Conservation (phyloP, 2,113 vertebrate genomes). For the Tretioscincus oriximinensis region DNA sequence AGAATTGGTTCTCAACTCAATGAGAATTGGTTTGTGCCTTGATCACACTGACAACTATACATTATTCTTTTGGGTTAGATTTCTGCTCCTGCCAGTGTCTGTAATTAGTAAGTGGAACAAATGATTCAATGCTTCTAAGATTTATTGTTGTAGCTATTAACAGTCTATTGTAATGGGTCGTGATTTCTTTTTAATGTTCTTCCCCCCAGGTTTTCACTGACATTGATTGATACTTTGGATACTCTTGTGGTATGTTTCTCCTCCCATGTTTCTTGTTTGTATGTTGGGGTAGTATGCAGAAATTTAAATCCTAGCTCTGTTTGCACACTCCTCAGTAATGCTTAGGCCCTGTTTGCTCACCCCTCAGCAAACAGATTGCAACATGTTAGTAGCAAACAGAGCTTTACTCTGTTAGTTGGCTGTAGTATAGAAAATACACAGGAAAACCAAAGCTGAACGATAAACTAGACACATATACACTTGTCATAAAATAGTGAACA, state of each 20-base stretch:
- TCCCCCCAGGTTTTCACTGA: constrained; percentile 88
- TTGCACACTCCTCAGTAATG: no score
- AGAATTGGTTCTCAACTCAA: neutral
- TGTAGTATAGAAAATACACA: neutral
- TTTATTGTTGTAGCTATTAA: neutral
- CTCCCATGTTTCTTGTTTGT: constrained; percentile 21
- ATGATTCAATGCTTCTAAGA: neutral
- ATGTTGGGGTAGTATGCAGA: neutral
- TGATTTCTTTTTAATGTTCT: constrained; percentile 29
- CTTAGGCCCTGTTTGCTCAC: no score
- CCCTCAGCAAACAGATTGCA: no score
- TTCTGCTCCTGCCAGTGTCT: neutral
- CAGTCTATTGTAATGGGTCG: neutral
- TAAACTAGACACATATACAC: no score
- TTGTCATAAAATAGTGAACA: no score
- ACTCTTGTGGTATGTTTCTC: constrained; percentile 90
- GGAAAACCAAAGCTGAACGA: no score
- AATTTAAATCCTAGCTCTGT: neutral
- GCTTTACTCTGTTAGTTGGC: neutral
- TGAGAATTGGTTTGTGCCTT: neutral
- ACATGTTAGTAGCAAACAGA: no score
- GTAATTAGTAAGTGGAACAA: neutral
- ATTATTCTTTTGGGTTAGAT: neutral
- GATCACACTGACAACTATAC: neutral
- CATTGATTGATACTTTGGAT: constrained; percentile 95